Conservation (phyloP, 2,113 vertebrate species). For the Apus apus region DNA sequence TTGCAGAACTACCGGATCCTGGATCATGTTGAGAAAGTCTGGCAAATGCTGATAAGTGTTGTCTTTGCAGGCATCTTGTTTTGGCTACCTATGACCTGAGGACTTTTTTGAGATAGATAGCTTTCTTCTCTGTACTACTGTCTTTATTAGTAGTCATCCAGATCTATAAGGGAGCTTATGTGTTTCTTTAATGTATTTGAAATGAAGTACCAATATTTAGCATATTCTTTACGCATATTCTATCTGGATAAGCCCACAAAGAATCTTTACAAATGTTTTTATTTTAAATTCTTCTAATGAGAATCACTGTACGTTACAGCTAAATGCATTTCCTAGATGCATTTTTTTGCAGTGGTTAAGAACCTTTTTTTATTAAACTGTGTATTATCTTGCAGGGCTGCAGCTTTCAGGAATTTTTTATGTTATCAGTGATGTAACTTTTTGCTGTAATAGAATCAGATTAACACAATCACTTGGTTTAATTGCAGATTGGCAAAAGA, state of each 20-base stretch:
- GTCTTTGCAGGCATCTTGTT: neutral
- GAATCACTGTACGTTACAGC: neutral
- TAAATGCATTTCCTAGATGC: neutral
- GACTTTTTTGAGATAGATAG: neutral
- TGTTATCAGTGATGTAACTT: neutral
- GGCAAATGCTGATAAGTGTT: neutral
- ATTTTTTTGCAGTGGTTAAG: neutral
- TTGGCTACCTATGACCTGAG: neutral
- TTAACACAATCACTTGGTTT: constrained; percentile 44
- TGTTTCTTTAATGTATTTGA: neutral
- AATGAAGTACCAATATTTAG: neutral
- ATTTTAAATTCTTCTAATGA: neutral
- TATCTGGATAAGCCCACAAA: neutral
- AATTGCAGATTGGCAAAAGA: constrained; percentile 90
- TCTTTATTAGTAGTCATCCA: neutral
- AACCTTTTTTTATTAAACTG: neutral
- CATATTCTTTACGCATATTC: neutral
- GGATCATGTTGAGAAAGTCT: neutral
- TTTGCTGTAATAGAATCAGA: neutral
- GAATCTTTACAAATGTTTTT: neutral
- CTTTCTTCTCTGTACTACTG: neutral
- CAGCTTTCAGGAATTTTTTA: neutral
- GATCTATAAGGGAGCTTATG: neutral
- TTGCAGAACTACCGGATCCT: neutral
- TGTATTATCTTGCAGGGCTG: neutral